Evolutionary conservation across 2,113 vertebrate genomes (phyloP), one percentile per base, ranked within the genome.

Genomic region (Hypocryptadius cinnamomeus): DNA sequence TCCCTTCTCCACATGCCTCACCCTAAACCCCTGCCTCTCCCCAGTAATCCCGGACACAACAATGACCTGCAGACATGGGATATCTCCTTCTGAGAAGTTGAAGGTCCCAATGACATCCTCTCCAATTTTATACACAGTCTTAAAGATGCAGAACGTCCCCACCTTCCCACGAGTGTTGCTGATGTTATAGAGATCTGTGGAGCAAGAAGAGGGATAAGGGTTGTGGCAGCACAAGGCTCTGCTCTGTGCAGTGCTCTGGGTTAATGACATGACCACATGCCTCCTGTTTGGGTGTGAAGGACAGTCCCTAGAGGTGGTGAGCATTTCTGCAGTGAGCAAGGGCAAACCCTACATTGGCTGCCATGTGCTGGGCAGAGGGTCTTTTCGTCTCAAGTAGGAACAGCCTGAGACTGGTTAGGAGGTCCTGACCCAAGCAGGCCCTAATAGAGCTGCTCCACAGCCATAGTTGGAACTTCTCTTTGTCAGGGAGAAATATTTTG

Each of bases 101-200:
- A 99, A 99, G 3, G 99, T 99, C 59, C 99, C 99, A 13, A 99
- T 97, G 71, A 99, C 98, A 19, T 99, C 99, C 90, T 99, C 99
- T 24, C 99, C 99, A 0, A 99, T 98, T 96, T 99, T 98, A 97
- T 99, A 99, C 9, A 99, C 97, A 0, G 98, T 99, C 96, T 99
- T 99, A 97, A 99, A 99, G 97, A 99, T 99, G 96, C 99, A 99
- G 96, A 99, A 99, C 2, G 98, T 99, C 15, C 98, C 99, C 88
- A 99, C 99, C 92, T 99, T 99, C 31, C 99, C 99, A 31, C 98
- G 98, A 73, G 98, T 94, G 64, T 99, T 99, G 93, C 99, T 99
- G 98, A 99, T 99, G 91, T 99, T 99, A 88, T 99, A 99, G 71
- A 99, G 97, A 94, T 99, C 99, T 99, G 96, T 15, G 83, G 64